A percentile compares a stretch with the other conserved stretches of the same genome.
phyloP scores from a whole-genome alignment of 2,888 invertebrate genomes.

The Ormyrus pomaceus region DNA sequence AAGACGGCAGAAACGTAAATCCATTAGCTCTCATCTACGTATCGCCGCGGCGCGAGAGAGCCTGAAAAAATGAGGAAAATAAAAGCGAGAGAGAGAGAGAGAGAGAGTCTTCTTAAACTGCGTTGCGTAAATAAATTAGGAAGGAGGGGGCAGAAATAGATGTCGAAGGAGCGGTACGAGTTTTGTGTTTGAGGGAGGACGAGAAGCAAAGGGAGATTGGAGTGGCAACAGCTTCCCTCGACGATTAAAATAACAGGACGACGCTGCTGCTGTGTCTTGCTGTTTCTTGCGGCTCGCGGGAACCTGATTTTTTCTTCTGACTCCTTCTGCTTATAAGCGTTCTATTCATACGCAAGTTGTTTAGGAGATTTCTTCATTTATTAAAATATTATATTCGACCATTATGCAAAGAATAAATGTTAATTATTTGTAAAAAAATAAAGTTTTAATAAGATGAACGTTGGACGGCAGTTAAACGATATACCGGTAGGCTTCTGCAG shows the following conservation, averaged over 20 bases:
- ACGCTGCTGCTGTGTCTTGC: not conserved
- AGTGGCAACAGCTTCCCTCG: constrained; percentile 11
- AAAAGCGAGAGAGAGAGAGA: constrained; percentile 13
- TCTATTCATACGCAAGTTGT: no score
- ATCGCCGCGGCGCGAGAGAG: not conserved
- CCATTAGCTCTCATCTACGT: constrained; percentile 35
- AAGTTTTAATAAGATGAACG: no score
- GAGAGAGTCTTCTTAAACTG: constrained; percentile 28
- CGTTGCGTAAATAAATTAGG: constrained; percentile 38
- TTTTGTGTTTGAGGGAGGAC: constrained; percentile 8
- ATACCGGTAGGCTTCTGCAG: no score
- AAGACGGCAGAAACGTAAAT: constrained; percentile 43
- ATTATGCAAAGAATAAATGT: no score
- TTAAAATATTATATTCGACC: no score
- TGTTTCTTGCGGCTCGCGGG: no score
- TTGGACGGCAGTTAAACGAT: no score
- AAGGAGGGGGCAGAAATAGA: constrained; percentile 18
- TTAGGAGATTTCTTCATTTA: no score
- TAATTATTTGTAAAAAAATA: no score
- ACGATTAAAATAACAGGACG: constrained; percentile 43
- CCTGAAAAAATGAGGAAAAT: not conserved
- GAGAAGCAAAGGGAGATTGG: constrained; percentile 28
- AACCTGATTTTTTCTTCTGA: no score
- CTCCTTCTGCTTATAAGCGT: no score
- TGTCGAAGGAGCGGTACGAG: constrained; percentile 25